These are phyloP conservation scores for Potorous gilbertii DNA, from an alignment of 2,797 vertebrate species.

Conservation along the genomic window DNA sequence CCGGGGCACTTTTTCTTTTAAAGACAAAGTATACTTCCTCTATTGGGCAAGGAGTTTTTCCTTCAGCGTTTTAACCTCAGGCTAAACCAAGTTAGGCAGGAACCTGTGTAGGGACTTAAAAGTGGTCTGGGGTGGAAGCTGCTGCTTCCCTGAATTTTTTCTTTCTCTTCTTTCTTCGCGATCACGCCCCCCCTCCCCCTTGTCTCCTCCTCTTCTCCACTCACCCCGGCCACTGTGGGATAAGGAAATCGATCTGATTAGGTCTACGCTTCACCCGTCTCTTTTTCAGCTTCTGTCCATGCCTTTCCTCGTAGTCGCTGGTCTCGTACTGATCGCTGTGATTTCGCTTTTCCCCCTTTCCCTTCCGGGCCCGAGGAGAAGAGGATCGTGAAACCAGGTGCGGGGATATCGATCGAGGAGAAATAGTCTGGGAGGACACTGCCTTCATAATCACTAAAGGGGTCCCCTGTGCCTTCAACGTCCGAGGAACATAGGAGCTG, in stretches of 20 bases:
- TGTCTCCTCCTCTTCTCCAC: slow-evolving; percentile 44
- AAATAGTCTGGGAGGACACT: background rate
- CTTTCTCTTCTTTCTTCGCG: background rate
- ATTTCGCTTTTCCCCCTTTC: background rate
- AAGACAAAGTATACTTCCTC: background rate
- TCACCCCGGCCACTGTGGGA: slow-evolving; percentile 67
- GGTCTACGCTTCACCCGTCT: slow-evolving; percentile 23
- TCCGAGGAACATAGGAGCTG: background rate
- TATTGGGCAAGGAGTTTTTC: background rate
- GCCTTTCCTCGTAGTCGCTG: slow-evolving; percentile 8
- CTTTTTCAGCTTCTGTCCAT: slow-evolving; percentile 39
- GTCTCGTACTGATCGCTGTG: background rate
- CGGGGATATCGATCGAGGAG: background rate
- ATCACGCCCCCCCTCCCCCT: background rate
- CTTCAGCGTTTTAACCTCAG: background rate
- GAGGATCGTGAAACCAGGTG: slow-evolving; percentile 19
- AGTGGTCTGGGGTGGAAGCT: background rate
- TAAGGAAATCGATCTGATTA: background rate
- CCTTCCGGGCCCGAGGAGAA: slow-evolving; percentile 15
- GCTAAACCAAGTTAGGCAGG: background rate
- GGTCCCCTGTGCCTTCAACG: background rate
- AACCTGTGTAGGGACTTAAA: background rate
- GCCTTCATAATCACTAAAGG: background rate
- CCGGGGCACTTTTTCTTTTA: background rate
- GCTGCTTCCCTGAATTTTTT: background rate